Evolutionary conservation across 2,113 vertebrate species (phyloP).

Genomic region (Callipepla californica): DNA sequence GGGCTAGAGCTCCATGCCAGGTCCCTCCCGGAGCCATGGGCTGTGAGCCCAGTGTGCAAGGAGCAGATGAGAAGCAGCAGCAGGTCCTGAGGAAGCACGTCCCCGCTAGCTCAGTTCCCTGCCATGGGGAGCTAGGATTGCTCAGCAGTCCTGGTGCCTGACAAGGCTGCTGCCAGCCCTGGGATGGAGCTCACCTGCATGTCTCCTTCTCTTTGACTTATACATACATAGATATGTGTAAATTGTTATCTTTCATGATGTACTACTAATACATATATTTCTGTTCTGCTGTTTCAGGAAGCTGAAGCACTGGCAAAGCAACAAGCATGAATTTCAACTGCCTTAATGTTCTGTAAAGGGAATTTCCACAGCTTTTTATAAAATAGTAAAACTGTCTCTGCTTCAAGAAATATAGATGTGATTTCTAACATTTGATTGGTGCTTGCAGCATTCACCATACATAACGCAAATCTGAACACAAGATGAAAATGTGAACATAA

Average conservation of each 20-base stretch:
- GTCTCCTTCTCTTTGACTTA: neutral
- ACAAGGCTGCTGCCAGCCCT: neutral
- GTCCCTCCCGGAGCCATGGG: neutral
- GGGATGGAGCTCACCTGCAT: accelerated
- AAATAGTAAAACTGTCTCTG: conserved; percentile 67
- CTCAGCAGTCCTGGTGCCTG: neutral
- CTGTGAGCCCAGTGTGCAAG: neutral
- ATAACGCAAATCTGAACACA: conserved; percentile 5
- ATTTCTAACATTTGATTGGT: conserved; percentile 72
- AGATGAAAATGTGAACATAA: conserved; percentile 55
- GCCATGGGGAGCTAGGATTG: neutral
- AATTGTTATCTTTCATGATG: neutral
- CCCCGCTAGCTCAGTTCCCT: accelerated
- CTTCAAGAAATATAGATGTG: conserved; percentile 70
- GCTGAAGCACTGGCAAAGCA: conserved; percentile 82
- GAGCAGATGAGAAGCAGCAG: neutral
- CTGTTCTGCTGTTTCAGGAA: conserved; percentile 77
- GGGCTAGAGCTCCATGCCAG: neutral
- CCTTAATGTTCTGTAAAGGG: conserved; percentile 71
- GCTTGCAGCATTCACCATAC: conserved; percentile 59
- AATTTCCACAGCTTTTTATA: conserved; percentile 77
- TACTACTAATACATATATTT: neutral
- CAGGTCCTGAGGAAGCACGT: neutral
- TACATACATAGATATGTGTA: neutral
- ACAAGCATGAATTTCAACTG: conserved; percentile 73